Evolutionary conservation across 2,113 vertebrate genomes (phyloP).

Genomic region (Labeo rohita): DNA sequence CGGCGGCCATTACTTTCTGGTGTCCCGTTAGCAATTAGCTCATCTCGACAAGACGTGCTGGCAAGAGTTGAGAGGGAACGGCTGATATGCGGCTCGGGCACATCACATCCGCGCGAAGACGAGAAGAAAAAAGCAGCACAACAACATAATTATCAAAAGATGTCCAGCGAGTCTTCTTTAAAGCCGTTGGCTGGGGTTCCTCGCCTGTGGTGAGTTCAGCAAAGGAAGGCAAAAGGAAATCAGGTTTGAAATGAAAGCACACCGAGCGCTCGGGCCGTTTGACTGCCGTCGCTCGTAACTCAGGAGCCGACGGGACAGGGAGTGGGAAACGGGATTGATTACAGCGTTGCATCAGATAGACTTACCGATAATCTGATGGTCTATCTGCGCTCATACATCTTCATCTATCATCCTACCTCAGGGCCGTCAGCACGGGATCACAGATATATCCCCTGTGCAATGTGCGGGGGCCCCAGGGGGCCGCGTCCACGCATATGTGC

Average conservation of each 20-base stretch:
- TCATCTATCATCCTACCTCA: conserved; percentile 75
- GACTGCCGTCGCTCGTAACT: background rate
- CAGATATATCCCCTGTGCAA: conserved; percentile 52
- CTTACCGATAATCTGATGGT: conserved; percentile 76
- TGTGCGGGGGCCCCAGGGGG: conserved; percentile 56
- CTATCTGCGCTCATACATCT: conserved; percentile 76
- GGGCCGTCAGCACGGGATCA: conserved; percentile 67
- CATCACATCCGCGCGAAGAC: conserved; percentile 49
- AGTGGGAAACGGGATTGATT: conserved; percentile 70
- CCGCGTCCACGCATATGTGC: conserved; percentile 51
- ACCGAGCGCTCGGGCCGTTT: background rate
- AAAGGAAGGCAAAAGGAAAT: conserved; percentile 28
- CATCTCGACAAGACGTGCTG: conserved; percentile 67
- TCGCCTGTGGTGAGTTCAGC: conserved; percentile 50
- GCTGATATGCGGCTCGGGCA: conserved; percentile 52
- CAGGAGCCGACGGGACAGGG: background rate
- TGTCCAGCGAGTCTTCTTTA: conserved; percentile 56
- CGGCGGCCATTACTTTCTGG: conserved; percentile 55
- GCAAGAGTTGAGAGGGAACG: conserved; percentile 63
- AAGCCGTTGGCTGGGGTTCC: conserved; percentile 39
- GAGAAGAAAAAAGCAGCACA: conserved; percentile 14
- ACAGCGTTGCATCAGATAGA: conserved; percentile 71
- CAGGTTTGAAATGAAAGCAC: conserved; percentile 30
- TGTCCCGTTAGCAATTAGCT: conserved; percentile 66
- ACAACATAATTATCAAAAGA: conserved; percentile 71